Evolutionary conservation across 2,888 invertebrate species (phyloP).

Genomic region (Argynnis bischoffii): DNA sequence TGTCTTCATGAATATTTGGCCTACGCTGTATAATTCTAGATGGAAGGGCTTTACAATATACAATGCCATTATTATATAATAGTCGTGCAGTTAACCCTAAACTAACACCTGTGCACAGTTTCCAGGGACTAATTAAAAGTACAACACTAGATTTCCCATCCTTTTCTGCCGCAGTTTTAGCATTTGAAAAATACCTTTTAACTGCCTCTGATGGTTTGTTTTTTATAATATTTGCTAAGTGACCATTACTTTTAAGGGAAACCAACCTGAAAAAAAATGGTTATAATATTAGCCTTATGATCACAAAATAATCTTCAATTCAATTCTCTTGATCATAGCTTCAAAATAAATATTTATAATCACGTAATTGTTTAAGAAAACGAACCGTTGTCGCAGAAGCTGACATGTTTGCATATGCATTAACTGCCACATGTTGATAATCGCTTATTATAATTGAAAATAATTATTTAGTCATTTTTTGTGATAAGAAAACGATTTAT

Average conservation of each 20-base stretch:
- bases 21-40: constrained; percentile 83
- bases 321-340: too few relatives aligned
- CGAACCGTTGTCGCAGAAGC: constrained; percentile 62
- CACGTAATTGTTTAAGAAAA: constrained; percentile 5
- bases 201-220: constrained; percentile 58
- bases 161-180: constrained; percentile 55
- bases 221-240: constrained; percentile 60
- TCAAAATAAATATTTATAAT: neutral
- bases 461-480: constrained; percentile 49
- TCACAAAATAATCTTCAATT: too few relatives aligned
- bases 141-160: constrained; percentile 55
- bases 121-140: constrained; percentile 70
- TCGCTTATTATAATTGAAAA: constrained; percentile 17
- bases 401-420: constrained; percentile 62
- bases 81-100: constrained; percentile 65
- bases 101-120: constrained; percentile 72
- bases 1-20: constrained; percentile 71
- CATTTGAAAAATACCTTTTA: constrained; percentile 59
- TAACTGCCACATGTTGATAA: constrained; percentile 69
- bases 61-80: constrained; percentile 78
- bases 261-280: constrained; percentile 58
- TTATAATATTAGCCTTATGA: neutral
- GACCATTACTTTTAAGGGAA: constrained; percentile 55
- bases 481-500: constrained; percentile 35
- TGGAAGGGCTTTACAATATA: constrained; percentile 84